Base-by-base conservation (phyloP, 2,797 vertebrate genomes). In the Amblyopsis hoosieri region DNA sequence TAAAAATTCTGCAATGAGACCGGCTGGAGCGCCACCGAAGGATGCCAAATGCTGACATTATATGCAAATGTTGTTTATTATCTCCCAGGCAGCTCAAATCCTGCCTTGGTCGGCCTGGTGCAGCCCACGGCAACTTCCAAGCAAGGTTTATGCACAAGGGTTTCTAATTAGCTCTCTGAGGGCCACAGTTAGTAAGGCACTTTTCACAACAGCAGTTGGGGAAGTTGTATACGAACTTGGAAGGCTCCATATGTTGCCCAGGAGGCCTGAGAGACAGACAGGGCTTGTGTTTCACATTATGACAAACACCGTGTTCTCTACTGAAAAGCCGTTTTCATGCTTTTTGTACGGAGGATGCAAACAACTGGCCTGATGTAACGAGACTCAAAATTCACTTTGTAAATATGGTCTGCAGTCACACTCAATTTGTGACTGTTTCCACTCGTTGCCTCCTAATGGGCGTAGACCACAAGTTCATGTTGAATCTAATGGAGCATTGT, bases 131-230 rank as follows among this genome's bases (percentile, higher is more conserved):
- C 91, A 87, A 87, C 91, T 88, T 92, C 82, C 85, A 84, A 89
- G 87, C 83, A 79, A 85, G 81, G 80, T 88, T 90, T 88, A 88
- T 85, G 90, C 89, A 90, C 89, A 69, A 89, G 88, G 91, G 86
- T 82, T 86, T 90, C 89, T 93, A 93, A 94, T 93, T 89, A 92
- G 92, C 91, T 94, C 92, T 93, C 91, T 78, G 80, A 88, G 91
- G 92, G 93, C 85, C 74, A 68, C 84, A 80, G 85, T 88, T 86
- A 88, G 85, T 64, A 74, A 71, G 67, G 74, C 88, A 80, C 86
- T 90, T 86, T 82, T 85, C 87, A 88, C 84, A 85, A 88, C 87
- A 88, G 88, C 90, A 87, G 87, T 80, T 79, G 91, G 89, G 89
- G 87, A 92, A 90, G 85, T 88, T 82, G 84, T 82, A 70, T 83